Evolutionary conservation across 2,113 vertebrate species (phyloP), one percentile per base, ranked within the genome.

Genomic region (Hippocampus guttulatus): DNA sequence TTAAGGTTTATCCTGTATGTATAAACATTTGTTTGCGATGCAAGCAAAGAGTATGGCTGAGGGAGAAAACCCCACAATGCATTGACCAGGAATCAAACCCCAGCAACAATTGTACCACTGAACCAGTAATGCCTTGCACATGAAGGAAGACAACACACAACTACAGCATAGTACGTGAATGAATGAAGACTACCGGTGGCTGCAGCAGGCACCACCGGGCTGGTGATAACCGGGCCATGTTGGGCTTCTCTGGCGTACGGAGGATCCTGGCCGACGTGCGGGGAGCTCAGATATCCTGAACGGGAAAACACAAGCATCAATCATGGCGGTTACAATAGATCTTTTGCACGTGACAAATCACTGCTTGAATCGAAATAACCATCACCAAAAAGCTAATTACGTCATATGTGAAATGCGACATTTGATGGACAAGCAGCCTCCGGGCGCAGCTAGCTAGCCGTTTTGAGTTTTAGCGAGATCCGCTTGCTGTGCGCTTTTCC

Each of bases 211-310:
- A 83, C 77, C 67, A 85, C 87, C 0, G 90, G 85, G 74, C 88
- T 91, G 64, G 76, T 86, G 78, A 91, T 86, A 21, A 88, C 82
- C 0, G 89, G 81, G 23, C 77, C 82, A 43, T 88, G 88, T 61
- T 88, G 91, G 20, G 89, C 51, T 15, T 89, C 86, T 77, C 78
- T 88, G 62, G 68, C 70, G 74, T 85, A 88, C 2, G 80, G 77
- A 3, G 83, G 80, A 1, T 91, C 92, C 71, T 90, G 87, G 61
- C 81, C 88, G n/a, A 88, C 76, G 70, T 92, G 81, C 10, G 91
- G 83, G n/a, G 92, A 92, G 58, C 87, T 93, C 82, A 93, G 54
- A 65, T 92, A 93, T 3, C 90, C 92, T 93, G 9, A 67, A 58
- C 49, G 77, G 40, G 63, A 18, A 85, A 67, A 38, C 20, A 47